Percentiles rank a stretch among this genome's conserved stretches.
Evolutionary conservation across 2,797 vertebrate species (phyloP).

Genomic region (Rousettus madagascariensis): DNA sequence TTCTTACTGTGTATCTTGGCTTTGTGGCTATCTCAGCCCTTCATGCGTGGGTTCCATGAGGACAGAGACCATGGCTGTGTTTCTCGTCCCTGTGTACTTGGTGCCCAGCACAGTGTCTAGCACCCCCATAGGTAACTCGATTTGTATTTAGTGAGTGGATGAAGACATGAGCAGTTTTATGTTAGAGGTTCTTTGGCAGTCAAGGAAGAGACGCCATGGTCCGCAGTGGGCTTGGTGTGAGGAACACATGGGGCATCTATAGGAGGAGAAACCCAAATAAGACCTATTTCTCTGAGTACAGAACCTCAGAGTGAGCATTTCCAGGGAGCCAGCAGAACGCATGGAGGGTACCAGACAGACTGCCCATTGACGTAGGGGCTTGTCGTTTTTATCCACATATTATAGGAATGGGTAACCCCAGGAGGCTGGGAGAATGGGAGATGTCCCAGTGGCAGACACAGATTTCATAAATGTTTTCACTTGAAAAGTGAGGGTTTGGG

Average conservation of each 20-base stretch:
- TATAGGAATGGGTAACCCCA: neutral
- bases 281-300: neutral
- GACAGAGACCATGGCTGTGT: neutral
- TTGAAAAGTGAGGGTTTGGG: neutral
- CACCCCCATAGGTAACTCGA: fast-evolving
- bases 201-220: neutral
- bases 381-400: neutral
- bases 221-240: neutral
- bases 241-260: neutral
- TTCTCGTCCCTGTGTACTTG: neutral
- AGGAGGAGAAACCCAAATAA: neutral
- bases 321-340: neutral
- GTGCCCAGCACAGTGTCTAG: neutral
- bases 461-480: neutral
- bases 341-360: neutral
- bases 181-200: neutral
- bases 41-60: neutral
- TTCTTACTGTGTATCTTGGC: neutral
- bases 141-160: neutral
- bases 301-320: neutral
- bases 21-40: neutral
- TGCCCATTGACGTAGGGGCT: fast-evolving
- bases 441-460: neutral
- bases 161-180: neutral
- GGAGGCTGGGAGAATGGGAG: neutral